Evolutionary conservation across 2,888 invertebrate genomes (phyloP), one percentile per base, ranked within the genome.

Genomic region (Melitaea athalia): DNA sequence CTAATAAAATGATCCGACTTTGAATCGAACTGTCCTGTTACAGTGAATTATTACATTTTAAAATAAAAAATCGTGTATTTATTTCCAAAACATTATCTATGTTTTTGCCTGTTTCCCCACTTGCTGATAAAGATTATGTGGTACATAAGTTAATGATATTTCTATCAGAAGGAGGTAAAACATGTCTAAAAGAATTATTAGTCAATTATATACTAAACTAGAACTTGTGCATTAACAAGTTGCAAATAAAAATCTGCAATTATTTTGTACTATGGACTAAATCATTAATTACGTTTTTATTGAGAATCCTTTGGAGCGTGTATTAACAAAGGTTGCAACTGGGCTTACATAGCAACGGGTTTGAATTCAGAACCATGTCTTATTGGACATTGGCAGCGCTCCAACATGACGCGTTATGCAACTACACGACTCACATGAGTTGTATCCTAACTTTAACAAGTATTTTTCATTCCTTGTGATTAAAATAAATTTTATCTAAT

Each of bases 301-400:
- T 38, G 5, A 38, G 38, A 38, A 7, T 0, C 3, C 17, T 42
- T 57, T 38, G 1, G n/a, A 24, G 24, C 24, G 31, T 5, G n/a
- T 8, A 31, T 12, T 5, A 42, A 24, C 8, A 17, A 60, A 47
- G 14, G 31, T n/a, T 47, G 33, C 6, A 50, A 60, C 53, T 53
- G 45, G 45, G 66, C 45, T 66, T 55, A 55, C 45, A 38, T 38
- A 45, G 55, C 33, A 42, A 61, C 5, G 60, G n/a, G 6, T 61
- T n/a, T 24, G 61, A 15, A 59, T 50, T 64, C 42, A 38, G 10
- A 45, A 38, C 53, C 31, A 8, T 55, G 24, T 61, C 47, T 66
- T 45, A 52, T 61, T 66, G 31, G 61, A 55, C 5, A 42, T 38
- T 66, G 66, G 66, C 66, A 66, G 47, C 38, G 61, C 24, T 55